phyloP scores from a whole-genome alignment of 2,113 vertebrate genomes.

The Paradoxurus hermaphroditus region DNA sequence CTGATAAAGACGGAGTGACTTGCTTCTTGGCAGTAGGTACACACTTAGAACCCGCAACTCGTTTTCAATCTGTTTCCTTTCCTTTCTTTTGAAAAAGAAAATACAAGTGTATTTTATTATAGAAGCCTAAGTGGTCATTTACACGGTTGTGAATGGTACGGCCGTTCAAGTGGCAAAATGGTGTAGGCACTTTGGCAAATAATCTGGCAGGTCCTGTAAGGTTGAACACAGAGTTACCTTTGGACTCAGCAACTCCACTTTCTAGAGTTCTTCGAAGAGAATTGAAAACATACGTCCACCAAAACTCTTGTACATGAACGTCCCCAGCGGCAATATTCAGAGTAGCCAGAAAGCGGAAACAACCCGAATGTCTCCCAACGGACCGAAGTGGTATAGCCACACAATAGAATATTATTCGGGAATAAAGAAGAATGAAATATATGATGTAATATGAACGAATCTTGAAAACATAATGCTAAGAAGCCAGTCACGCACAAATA shows the following conservation, averaged over 20 bases:
- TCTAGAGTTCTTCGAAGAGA: neutral
- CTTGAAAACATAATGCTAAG: neutral
- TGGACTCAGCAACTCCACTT: neutral
- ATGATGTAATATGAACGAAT: neutral
- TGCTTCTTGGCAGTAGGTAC: neutral
- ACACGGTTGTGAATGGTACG: neutral
- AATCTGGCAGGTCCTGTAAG: neutral
- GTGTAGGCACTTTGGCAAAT: neutral
- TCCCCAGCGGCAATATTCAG: neutral
- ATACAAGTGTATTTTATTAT: neutral
- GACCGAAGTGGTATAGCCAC: neutral
- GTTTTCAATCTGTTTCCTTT: neutral
- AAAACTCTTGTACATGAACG: neutral
- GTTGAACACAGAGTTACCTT: neutral
- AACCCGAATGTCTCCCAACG: neutral
- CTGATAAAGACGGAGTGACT: slow-evolving; percentile 3
- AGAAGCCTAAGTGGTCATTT: neutral
- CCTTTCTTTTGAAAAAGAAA: slow-evolving; percentile 2
- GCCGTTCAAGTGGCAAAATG: neutral
- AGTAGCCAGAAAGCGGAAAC: neutral
- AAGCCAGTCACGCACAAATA: neutral
- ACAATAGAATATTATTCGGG: neutral
- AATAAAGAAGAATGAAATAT: neutral
- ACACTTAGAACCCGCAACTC: neutral
- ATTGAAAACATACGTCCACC: neutral